Evolutionary conservation across 1,140 invertebrate genomes (phyloP), one percentile per base, ranked within the genome.

Genomic region (Limonius californicus): DNA sequence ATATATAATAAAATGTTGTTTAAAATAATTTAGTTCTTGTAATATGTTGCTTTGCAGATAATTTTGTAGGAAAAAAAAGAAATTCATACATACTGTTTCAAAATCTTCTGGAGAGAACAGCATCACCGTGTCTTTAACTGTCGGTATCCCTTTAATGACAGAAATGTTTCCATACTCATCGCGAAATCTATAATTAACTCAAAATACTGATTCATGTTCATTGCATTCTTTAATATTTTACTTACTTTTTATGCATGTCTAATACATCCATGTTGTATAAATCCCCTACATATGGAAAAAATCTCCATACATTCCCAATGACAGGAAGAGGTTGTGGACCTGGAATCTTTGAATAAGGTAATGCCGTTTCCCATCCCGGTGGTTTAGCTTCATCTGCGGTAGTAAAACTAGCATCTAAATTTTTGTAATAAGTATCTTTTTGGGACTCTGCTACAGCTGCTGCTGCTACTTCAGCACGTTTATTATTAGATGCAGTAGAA

Each of bases 271-370:
- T 8, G 55, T 66, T 63, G 43, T 66, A 61, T 32, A 55, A 66
- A 16, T 68, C 57, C 32, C 66, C 66, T 47, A 64, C 27, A 23
- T 42, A 30, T 9, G 69, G 69, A 6, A 70, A 16, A 55, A 68
- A 79, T 19, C 76, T 57, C 75, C 72, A 79, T 3, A 70, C 61
- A 59, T 79, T 80, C 15, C 79, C 78, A 9, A 80, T 59, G 11
- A 80, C 30, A 1, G 79, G 79, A 9, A 78, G 21, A 4, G 74
- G 72, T 65, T 73, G 72, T 12, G 77, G 78, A 20, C 78, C 81
- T 8, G 82, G 82, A 63, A 84, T 82, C n/a, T 75, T 69, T 20
- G 79, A 64, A 61, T 71, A 79, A 8, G 79, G 70, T 54, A 67
- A 69, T 0, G 74, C 72, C 4, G 68, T 27, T 16, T 73, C 23